Conservation (phyloP, 1,140 invertebrate genomes). For the Eueides isabella region DNA sequence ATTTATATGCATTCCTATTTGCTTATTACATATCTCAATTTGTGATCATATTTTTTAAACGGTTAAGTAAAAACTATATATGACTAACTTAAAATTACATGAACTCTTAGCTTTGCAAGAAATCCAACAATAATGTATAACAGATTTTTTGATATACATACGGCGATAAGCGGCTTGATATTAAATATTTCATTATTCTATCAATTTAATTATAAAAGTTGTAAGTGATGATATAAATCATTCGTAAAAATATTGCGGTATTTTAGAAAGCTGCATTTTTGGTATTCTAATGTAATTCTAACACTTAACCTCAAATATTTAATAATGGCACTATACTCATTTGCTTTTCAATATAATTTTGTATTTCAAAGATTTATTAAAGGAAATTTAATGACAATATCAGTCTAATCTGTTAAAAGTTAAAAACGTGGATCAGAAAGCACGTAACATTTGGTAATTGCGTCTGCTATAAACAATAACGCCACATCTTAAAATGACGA, state of each 20-base stretch:
- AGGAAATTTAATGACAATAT: constrained; percentile 15
- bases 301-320: constrained; percentile 78
- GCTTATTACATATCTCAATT: constrained; percentile 14
- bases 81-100: background rate
- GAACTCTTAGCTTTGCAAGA: background rate
- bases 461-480: constrained; percentile 54
- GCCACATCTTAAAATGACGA: constrained; percentile 62
- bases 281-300: constrained; percentile 44
- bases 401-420: constrained; percentile 25
- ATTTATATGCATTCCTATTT: constrained; percentile 22
- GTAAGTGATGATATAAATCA: background rate
- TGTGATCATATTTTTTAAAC: background rate
- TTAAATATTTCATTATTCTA: constrained; percentile 9
- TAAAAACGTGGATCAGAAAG: constrained; percentile 70
- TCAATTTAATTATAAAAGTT: constrained; percentile 6
- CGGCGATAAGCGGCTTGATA: constrained; percentile 27
- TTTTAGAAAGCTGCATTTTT: constrained; percentile 31
- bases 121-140: constrained; percentile 1
- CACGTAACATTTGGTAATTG: constrained; percentile 77
- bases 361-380: constrained; percentile 3
- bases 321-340: constrained; percentile 38
- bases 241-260: background rate
- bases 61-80: background rate
- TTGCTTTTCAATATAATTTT: constrained; percentile 11
- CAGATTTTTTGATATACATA: constrained; percentile 23